phyloP scores from a whole-genome alignment of 2,113 vertebrate species.

The Phrynocephalus versicolor region DNA sequence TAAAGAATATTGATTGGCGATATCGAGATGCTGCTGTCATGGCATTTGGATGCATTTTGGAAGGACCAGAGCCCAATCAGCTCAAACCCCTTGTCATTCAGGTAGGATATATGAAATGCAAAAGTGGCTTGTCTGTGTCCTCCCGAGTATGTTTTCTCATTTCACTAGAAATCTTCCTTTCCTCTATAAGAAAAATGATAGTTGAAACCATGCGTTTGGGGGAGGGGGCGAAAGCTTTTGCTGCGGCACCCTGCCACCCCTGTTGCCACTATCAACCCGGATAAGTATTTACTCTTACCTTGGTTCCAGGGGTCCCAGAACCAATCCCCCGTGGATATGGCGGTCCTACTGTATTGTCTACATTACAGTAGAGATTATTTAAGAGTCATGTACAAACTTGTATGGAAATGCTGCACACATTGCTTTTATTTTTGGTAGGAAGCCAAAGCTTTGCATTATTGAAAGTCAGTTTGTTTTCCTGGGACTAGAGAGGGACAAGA shows the following conservation, averaged over 20 bases:
- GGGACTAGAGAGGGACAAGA: not conserved
- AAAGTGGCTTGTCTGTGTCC: too few species aligned
- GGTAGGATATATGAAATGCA: too few species aligned
- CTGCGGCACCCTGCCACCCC: too few species aligned
- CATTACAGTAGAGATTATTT: not conserved
- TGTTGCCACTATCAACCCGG: too few species aligned
- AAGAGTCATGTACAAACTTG: not conserved
- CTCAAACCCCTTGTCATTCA: conserved; percentile 95
- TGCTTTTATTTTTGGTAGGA: not conserved
- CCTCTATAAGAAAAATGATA: not conserved
- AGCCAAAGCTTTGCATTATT: not conserved
- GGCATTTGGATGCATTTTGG: conserved; percentile 97
- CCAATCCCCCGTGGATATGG: too few species aligned
- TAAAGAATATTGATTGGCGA: conserved; percentile 93
- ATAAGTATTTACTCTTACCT: too few species aligned
- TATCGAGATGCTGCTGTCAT: conserved; percentile 97
- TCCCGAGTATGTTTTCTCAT: not conserved
- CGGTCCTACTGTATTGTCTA: too few species aligned
- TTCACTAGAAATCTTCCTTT: not conserved
- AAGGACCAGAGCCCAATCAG: conserved; percentile 94
- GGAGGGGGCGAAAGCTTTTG: too few species aligned
- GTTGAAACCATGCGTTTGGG: not conserved
- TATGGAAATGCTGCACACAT: not conserved
- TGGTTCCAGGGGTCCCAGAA: too few species aligned
- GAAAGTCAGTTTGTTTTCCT: not conserved